Evolutionary conservation across 2,113 vertebrate genomes (phyloP).

Genomic region (Athene cunicularia): DNA sequence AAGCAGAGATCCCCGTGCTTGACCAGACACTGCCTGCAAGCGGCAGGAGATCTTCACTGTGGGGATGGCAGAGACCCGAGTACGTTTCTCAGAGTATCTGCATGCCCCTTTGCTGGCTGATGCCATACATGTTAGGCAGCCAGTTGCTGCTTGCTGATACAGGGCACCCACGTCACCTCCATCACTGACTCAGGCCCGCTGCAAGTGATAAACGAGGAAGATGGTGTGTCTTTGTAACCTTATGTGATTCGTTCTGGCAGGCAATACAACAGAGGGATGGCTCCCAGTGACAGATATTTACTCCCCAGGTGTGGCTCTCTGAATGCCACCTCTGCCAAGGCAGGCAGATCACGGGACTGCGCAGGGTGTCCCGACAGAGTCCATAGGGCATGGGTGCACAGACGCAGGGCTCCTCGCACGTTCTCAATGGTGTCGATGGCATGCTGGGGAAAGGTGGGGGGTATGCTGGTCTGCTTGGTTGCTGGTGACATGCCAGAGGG

Average conservation of each 20-base stretch:
- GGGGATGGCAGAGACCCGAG: neutral
- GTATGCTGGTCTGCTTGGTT: neutral
- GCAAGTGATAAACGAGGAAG: neutral
- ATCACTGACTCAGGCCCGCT: neutral
- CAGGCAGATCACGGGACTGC: neutral
- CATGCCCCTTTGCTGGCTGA: neutral
- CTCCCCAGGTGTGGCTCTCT: constrained; percentile 18
- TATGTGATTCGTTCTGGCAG: neutral
- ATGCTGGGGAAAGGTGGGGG: neutral
- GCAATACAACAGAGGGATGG: neutral
- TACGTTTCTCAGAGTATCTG: neutral
- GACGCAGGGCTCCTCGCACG: accelerated
- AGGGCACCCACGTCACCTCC: neutral
- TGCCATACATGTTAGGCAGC: neutral
- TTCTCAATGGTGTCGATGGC: neutral
- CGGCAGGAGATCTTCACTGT: neutral
- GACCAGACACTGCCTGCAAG: neutral
- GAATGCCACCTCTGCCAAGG: neutral
- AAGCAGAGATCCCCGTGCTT: neutral
- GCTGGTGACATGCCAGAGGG: accelerated
- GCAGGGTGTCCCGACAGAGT: neutral
- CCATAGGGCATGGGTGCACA: neutral
- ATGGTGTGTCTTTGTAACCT: neutral
- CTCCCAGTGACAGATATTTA: neutral
- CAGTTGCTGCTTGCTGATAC: neutral